These are phyloP conservation scores for Eueides isabella DNA, from an alignment of 1,140 invertebrate species.

Conservation along the genomic window DNA sequence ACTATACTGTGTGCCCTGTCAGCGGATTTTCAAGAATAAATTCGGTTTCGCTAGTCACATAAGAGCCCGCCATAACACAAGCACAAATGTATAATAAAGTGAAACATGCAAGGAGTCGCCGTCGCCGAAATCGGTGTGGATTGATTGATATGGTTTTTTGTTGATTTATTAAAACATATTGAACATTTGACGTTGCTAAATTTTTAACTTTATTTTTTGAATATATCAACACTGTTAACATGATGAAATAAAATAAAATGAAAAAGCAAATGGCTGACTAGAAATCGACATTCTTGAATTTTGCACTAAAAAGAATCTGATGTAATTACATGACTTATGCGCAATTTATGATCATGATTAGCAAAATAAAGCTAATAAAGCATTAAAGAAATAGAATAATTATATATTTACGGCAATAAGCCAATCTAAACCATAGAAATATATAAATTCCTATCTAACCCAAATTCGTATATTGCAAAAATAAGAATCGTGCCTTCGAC, in stretches of 20 bases:
- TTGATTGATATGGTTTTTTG: too few species aligned
- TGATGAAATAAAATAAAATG: constrained; percentile 57
- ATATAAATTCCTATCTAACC: constrained; percentile 62
- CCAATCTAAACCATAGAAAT: constrained; percentile 56
- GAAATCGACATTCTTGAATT: constrained; percentile 70
- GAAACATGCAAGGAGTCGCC: too few species aligned
- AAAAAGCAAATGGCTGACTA: constrained; percentile 81
- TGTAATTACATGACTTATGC: constrained; percentile 79
- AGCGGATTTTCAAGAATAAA: too few species aligned
- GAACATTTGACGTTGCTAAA: not conserved
- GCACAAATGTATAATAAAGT: too few species aligned
- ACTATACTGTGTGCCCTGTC: too few species aligned
- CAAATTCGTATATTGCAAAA: constrained; percentile 65
- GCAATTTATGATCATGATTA: constrained; percentile 77
- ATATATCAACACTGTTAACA: constrained; percentile 37
- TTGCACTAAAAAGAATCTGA: constrained; percentile 71
- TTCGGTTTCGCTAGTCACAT: too few species aligned
- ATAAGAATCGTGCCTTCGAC: constrained; percentile 60
- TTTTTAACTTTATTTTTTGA: constrained; percentile 1
- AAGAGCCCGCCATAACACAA: too few species aligned
- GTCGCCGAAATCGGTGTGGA: too few species aligned
- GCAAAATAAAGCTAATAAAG: constrained; percentile 72
- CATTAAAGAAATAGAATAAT: constrained; percentile 61
- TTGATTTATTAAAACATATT: not conserved
- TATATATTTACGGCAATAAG: constrained; percentile 46